Evolutionary conservation across 2,113 vertebrate genomes (phyloP), one percentile per base, ranked within the genome.

Genomic region (Cyprinodon brontotheroides): DNA sequence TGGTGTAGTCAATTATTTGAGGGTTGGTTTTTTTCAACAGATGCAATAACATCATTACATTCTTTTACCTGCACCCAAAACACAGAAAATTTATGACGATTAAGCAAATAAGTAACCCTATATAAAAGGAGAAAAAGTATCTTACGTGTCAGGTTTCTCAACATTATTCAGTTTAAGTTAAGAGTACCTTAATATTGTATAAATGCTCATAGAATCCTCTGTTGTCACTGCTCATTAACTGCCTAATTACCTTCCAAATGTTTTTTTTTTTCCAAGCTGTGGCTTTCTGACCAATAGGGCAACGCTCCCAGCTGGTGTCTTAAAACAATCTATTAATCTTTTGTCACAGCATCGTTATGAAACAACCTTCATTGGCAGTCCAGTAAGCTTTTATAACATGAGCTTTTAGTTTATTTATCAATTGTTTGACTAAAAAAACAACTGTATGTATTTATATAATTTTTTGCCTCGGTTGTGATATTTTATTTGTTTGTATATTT

Each of bases 181-280:
- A 71, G 69, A 48, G 53, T 71, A 62, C 12, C 63, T 63, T 57
- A 74, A 60, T 50, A 79, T 75, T 80, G 67, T 66, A 45, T 78
- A 74, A 84, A 86, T 78, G 43, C 80, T 82, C 61, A 77, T 67
- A 80, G 81, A 88, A 72, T 82, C 77, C 78, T 87, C 70, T 3
- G 65, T 90, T 91, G 88, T 92, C 87, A 91, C 91, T 92, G 87
- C 79, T 92, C 92, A 92, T 92, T 92, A 93, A 85, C 89, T 90
- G 69, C 87, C 78, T 93, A 91, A 94, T 94, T 92, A 77, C 90
- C 69, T 81, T 65, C 92, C 87, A 89, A 93, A 89, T 93, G 91
- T 87, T 79, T 73, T 92, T 92, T 92, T 91, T 77, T 73, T 92
- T 91, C 91, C 80, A 78, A 87, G 89, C 85, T 87, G 86, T 77